Percentiles rank a stretch among this genome's conserved stretches.
Evolutionary conservation across 2,888 invertebrate genomes (phyloP).

Genomic region (Sturmia bella): DNA sequence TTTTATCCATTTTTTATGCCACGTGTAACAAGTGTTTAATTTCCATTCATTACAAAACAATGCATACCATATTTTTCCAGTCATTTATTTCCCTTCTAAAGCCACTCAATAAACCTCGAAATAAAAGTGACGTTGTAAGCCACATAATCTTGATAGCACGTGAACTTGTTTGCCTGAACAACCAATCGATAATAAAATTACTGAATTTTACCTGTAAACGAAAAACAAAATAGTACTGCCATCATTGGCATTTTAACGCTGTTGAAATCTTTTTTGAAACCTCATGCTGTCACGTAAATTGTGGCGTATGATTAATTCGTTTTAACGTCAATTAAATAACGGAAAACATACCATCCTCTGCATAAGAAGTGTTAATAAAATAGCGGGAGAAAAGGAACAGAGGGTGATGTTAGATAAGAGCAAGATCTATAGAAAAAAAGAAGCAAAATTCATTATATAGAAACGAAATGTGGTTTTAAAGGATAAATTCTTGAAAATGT

Average conservation of each 20-base stretch:
- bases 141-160: slow-evolving; percentile 21
- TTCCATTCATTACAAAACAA: slow-evolving; percentile 19
- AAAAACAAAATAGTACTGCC: neutral
- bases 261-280: slow-evolving; percentile 1
- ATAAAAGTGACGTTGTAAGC: neutral
- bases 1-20: neutral
- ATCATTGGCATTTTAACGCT: neutral
- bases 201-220: neutral
- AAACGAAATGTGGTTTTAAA: no score
- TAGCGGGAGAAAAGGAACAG: no score
- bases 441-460: no score
- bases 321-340: neutral
- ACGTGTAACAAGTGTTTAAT: slow-evolving; percentile 9
- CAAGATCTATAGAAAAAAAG: no score
- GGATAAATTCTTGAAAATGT: no score
- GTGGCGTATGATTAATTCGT: neutral
- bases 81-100: slow-evolving; percentile 14
- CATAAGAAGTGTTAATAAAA: neutral
- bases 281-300: neutral
- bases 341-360: no score
- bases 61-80: neutral
- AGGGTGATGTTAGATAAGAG: no score
- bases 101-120: neutral
- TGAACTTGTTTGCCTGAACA: slow-evolving; percentile 3
- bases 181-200: slow-evolving; percentile 18